Conservation (phyloP, 2,888 invertebrate species). For the Blastobasis adustella region DNA sequence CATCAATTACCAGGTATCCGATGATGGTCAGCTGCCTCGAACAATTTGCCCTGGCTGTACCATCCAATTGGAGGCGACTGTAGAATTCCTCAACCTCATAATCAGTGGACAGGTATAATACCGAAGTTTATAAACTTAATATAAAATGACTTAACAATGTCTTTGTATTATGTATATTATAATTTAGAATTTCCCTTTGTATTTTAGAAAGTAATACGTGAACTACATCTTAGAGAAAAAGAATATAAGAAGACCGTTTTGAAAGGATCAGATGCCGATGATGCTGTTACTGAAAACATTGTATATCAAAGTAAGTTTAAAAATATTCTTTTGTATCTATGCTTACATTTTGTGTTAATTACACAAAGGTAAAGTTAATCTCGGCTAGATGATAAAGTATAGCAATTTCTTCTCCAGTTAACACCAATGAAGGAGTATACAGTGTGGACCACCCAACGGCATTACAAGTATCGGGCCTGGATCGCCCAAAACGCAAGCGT, state of each 20-base stretch:
- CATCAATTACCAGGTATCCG: conserved; percentile 67
- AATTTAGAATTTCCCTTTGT: background rate
- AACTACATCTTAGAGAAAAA: conserved; percentile 48
- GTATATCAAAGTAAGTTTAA: conserved; percentile 58
- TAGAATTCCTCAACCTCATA: conserved; percentile 82
- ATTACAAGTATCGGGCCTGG: conserved; percentile 77
- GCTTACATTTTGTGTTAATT: too few relatives aligned
- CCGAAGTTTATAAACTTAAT: too few relatives aligned
- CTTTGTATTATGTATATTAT: background rate
- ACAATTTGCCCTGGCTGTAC: conserved; percentile 86
- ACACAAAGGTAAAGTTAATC: too few relatives aligned
- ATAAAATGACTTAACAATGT: background rate
- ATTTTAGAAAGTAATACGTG: conserved; percentile 58
- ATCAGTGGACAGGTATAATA: conserved; percentile 77
- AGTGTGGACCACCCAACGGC: conserved; percentile 78
- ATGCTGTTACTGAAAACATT: conserved; percentile 45
- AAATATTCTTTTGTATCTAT: too few relatives aligned
- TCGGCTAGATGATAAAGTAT: too few relatives aligned
- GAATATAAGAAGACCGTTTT: conserved; percentile 49
- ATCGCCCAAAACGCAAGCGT: conserved; percentile 79
- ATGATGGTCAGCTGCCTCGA: conserved; percentile 81
- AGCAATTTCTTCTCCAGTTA: conserved; percentile 51
- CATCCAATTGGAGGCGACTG: conserved; percentile 83
- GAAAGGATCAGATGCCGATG: conserved; percentile 26
- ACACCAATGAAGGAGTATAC: conserved; percentile 77